A percentile compares a stretch with the other conserved stretches of the same genome.
These are phyloP conservation scores for Chymomyza procnemis DNA, from an alignment of 2,888 invertebrate species.

Conservation along the genomic window DNA sequence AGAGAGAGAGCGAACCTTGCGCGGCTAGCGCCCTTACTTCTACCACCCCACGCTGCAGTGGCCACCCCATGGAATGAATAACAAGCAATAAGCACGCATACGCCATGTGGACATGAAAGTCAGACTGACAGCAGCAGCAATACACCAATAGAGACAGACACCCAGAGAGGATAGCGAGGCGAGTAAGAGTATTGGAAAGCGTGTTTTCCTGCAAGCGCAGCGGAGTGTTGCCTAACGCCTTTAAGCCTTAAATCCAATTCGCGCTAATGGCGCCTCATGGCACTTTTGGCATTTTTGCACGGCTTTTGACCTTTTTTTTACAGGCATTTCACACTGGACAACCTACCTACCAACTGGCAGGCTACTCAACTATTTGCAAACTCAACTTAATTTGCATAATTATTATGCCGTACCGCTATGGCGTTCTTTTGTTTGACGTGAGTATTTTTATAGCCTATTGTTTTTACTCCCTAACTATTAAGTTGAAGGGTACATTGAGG, in stretches of 20 bases:
- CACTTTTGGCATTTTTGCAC: constrained; percentile 10
- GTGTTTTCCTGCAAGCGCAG: neutral
- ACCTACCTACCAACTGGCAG: constrained; percentile 1
- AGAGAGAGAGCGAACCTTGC: neutral
- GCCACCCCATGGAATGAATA: constrained; percentile 37
- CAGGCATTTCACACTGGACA: neutral
- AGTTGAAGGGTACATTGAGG: too few species aligned
- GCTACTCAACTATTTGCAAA: constrained; percentile 7
- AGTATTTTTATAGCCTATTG: constrained; percentile 49
- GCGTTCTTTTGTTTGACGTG: neutral
- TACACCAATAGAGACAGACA: neutral
- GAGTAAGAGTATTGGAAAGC: too few species aligned
- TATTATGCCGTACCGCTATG: constrained; percentile 16
- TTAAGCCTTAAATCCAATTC: constrained; percentile 12
- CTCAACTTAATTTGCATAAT: constrained; percentile 63
- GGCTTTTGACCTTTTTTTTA: constrained; percentile 60
- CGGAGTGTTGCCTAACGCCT: constrained; percentile 30
- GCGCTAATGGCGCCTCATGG: neutral
- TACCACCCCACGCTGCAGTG: too few species aligned
- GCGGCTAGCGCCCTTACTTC: too few species aligned
- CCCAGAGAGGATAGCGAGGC: neutral
- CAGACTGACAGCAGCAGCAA: neutral
- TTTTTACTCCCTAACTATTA: constrained; percentile 6
- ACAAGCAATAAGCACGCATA: constrained; percentile 54
- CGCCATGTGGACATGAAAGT: constrained; percentile 11